Conservation (phyloP, 2,888 invertebrate species). For the Sipha maydis region DNA sequence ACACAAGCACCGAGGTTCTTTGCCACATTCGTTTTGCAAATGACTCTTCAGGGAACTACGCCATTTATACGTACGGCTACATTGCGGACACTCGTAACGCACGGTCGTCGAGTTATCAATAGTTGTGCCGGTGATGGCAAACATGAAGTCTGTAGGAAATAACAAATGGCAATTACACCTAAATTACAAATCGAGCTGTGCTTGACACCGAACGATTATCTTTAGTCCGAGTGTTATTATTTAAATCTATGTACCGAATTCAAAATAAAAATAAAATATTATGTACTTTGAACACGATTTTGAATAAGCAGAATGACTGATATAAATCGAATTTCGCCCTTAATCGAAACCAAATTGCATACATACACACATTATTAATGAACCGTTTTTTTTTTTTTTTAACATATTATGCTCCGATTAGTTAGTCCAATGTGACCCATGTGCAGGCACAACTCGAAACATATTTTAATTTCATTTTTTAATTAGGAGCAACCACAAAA, state of each 20-base stretch:
- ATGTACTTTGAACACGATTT: background rate
- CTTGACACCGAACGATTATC: constrained; percentile 24
- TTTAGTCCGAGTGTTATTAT: background rate
- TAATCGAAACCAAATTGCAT: background rate
- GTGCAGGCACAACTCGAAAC: constrained; percentile 49
- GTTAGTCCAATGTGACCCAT: constrained; percentile 43
- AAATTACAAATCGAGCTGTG: constrained; percentile 46
- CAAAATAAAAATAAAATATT: background rate
- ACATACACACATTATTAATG: background rate
- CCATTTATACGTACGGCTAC: constrained; percentile 85
- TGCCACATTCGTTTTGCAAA: constrained; percentile 86
- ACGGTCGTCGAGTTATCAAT: constrained; percentile 50
- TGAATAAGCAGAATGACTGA: background rate
- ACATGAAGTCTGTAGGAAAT: constrained; percentile 63
- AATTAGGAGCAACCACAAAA: constrained; percentile 61
- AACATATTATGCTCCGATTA: constrained; percentile 7
- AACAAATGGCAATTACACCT: constrained; percentile 56
- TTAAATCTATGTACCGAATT: background rate
- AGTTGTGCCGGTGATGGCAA: constrained; percentile 60
- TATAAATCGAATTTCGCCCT: background rate
- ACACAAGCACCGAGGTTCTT: constrained; percentile 84
- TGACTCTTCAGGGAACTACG: constrained; percentile 85
- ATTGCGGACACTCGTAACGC: constrained; percentile 70
- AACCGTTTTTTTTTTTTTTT: background rate
- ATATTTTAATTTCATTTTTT: background rate